A percentile compares a stretch with the other conserved stretches of the same genome.
Conservation (phyloP, 2,113 vertebrate genomes). For the Hyla sarda region DNA sequence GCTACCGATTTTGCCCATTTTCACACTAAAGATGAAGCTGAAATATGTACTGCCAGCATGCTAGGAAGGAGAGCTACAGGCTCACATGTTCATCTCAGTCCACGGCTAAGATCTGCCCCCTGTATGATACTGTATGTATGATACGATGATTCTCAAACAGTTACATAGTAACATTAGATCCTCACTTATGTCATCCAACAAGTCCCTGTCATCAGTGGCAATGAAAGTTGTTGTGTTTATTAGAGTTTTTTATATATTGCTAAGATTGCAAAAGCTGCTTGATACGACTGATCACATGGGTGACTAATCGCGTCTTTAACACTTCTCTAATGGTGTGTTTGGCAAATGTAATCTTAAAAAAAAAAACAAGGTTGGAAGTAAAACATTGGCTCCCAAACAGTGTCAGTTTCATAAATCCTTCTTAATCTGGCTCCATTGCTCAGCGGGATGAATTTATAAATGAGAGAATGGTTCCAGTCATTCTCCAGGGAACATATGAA, state of each 20-base stretch:
- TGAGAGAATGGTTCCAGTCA: slow-evolving; percentile 54
- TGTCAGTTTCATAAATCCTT: slow-evolving; percentile 62
- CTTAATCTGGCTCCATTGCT: slow-evolving; percentile 63
- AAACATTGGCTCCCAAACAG: slow-evolving; percentile 44
- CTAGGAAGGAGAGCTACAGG: too few relatives aligned
- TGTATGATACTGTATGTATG: too few relatives aligned
- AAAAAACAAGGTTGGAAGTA: slow-evolving; percentile 61
- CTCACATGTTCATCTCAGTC: too few relatives aligned
- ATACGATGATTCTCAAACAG: too few relatives aligned
- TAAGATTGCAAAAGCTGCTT: slow-evolving; percentile 54
- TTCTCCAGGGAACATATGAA: slow-evolving; percentile 40
- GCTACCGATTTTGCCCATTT: too few relatives aligned
- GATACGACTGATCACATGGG: slow-evolving; percentile 64
- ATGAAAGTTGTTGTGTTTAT: neutral
- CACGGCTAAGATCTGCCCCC: too few relatives aligned
- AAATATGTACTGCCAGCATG: too few relatives aligned
- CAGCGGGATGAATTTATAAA: slow-evolving; percentile 56
- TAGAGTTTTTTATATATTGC: neutral
- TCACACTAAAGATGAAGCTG: too few relatives aligned
- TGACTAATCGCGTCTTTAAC: slow-evolving; percentile 67
- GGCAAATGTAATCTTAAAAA: slow-evolving; percentile 68
- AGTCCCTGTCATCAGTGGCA: neutral
- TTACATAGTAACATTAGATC: too few relatives aligned
- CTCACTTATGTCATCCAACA: too few relatives aligned
- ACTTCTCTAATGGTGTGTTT: slow-evolving; percentile 67